These are phyloP conservation scores for Heliconius aoede DNA, from an alignment of 2,888 invertebrate species.

Conservation along the genomic window DNA sequence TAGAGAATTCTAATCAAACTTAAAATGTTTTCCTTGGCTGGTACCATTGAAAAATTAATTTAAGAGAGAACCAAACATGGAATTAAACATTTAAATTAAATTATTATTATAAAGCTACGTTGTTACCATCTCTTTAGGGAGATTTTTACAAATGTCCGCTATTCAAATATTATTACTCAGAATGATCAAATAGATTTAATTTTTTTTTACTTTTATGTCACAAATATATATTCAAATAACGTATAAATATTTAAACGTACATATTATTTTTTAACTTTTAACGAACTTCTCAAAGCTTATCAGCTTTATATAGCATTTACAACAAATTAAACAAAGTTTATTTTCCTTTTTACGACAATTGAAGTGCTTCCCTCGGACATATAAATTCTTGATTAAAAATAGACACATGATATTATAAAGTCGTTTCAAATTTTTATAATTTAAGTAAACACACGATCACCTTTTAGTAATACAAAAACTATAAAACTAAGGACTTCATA, in stretches of 20 bases:
- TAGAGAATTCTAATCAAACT: too few relatives aligned
- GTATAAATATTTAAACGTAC: neutral
- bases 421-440: constrained; percentile 24
- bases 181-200: too few relatives aligned
- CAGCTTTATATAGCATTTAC: neutral
- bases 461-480: constrained; percentile 1
- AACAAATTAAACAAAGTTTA: neutral
- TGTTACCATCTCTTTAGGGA: too few relatives aligned
- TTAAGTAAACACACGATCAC: constrained; percentile 22
- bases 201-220: too few relatives aligned
- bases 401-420: constrained; percentile 21
- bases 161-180: too few relatives aligned
- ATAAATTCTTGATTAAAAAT: constrained; percentile 22
- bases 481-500: constrained; percentile 25
- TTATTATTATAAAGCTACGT: too few relatives aligned
- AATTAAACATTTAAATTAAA: too few relatives aligned
- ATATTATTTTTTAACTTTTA: neutral
- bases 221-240: too few relatives aligned
- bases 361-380: neutral
- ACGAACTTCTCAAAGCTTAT: constrained; percentile 6
- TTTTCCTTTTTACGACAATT: constrained; percentile 17
- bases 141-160: too few relatives aligned
- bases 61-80: too few relatives aligned
- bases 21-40: too few relatives aligned
- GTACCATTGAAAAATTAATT: too few relatives aligned